phyloP scores from a whole-genome alignment of 2,797 vertebrate genomes.

The Kryptolebias ocellatus region DNA sequence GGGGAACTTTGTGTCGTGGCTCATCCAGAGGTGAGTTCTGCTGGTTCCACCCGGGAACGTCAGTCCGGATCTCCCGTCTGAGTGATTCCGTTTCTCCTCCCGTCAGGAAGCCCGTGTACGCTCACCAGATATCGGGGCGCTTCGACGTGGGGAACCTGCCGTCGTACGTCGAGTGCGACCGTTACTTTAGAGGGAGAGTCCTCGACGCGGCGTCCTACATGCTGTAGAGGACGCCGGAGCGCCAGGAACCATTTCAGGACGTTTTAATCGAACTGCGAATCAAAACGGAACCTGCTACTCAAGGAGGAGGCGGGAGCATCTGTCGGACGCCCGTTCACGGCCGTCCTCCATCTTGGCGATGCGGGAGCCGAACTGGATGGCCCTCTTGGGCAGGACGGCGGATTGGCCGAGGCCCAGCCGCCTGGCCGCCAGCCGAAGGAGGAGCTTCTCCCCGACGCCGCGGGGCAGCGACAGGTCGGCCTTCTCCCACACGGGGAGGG shows the following conservation, averaged over 20 bases:
- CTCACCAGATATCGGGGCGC: slow-evolving; percentile 80
- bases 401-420: slow-evolving; percentile 85
- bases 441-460: slow-evolving; percentile 92
- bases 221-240: slow-evolving; percentile 46
- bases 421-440: slow-evolving; percentile 86
- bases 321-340: slow-evolving; percentile 89
- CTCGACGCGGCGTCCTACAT: slow-evolving; percentile 69
- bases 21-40: slow-evolving; percentile 78
- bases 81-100: neutral
- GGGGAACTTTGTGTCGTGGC: slow-evolving; percentile 85
- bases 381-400: slow-evolving; percentile 89
- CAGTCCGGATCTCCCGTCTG: neutral
- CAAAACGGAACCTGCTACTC: slow-evolving; percentile 33
- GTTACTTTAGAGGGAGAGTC: slow-evolving; percentile 81
- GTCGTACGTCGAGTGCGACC: slow-evolving; percentile 82
- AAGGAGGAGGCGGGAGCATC: slow-evolving; percentile 84
- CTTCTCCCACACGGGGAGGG: slow-evolving; percentile 88
- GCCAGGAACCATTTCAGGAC: neutral
- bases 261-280: no score
- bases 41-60: neutral
- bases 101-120: slow-evolving; percentile 80
- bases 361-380: slow-evolving; percentile 95
- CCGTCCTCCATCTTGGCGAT: slow-evolving; percentile 93
- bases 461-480: slow-evolving; percentile 88
- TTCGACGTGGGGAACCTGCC: slow-evolving; percentile 86